Base-by-base conservation (phyloP, 1,140 invertebrate genomes). In the Papilio polytes region DNA sequence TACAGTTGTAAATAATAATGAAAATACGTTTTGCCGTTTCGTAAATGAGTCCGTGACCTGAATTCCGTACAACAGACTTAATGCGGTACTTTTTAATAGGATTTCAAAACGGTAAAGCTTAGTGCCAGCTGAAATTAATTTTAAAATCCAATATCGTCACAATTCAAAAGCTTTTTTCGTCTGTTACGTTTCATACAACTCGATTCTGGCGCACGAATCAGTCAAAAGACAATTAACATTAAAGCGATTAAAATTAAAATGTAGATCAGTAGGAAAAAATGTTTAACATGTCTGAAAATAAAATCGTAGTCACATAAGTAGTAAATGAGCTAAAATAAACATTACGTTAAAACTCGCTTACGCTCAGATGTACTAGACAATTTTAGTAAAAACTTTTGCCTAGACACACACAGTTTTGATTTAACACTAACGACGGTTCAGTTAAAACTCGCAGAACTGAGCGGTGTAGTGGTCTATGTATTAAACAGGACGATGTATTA, bases 111-210 rank as follows among this genome's bases (percentile, higher is more conserved):
- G 63, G 63, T 31, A 15, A 31, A 70, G 63, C 26, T 70, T 36
- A 70, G 63, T 31, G 26, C 13, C 26, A 31, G 13, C 63, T 31
- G 26, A 70, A 70, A 70, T 70, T 70, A 70, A 70, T 70, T 70
- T 70, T 31, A 70, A 66, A 31, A 70, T 70, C 63, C 63, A 70
- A 70, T 70, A 70, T 70, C 63, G 63, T 31, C 26, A 70, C 63
- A 31, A 36, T 70, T 70, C 63, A 70, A 26, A 31, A 26, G 26
- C 13, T 15, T 70, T 70, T 31, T 31, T 70, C 26, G 26, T 70
- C 59, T 63, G 15, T 31, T 6, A 15, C 26, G 26, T 31, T 31
- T 31, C 26, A 31, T 26, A 31, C 13, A 70, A 70, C 26, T 70
- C 63, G 4, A 31, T 66, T 36, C 13, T 12, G 63, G 12, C 12